phyloP scores from a whole-genome alignment of 2,797 vertebrate genomes.

The Lutjanus argentimaculatus region DNA sequence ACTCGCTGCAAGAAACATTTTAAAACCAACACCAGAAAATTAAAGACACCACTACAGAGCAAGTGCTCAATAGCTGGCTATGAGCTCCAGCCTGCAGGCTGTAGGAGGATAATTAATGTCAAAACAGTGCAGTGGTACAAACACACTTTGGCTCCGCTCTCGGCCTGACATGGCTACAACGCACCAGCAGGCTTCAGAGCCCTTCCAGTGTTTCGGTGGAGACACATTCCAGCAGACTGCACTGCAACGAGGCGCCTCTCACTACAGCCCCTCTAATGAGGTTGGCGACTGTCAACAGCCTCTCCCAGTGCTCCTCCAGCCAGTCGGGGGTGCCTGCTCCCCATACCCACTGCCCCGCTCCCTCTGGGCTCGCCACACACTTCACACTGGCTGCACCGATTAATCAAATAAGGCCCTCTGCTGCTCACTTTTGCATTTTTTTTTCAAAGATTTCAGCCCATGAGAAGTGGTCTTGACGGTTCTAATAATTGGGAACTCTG shows the following conservation, averaged over 20 bases:
- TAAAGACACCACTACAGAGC: constrained; percentile 33
- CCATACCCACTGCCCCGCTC: constrained; percentile 58
- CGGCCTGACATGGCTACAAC: constrained; percentile 75
- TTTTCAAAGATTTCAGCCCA: constrained; percentile 54
- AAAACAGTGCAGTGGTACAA: constrained; percentile 78
- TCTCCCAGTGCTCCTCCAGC: constrained; percentile 61
- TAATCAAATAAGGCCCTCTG: constrained; percentile 84
- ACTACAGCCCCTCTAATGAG: constrained; percentile 86
- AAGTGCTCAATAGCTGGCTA: constrained; percentile 52
- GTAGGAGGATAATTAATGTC: constrained; percentile 85
- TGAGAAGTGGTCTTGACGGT: constrained; percentile 67
- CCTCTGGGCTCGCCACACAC: constrained; percentile 76
- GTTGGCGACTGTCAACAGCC: constrained; percentile 86
- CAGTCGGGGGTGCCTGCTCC: constrained; percentile 54
- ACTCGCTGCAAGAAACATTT: constrained; percentile 12
- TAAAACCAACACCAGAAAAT: constrained; percentile 32
- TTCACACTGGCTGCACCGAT: constrained; percentile 82
- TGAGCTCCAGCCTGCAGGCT: constrained; percentile 60
- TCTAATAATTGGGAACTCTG: constrained; percentile 76
- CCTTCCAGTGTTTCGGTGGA: constrained; percentile 75
- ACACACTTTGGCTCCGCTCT: constrained; percentile 71
- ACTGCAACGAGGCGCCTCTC: constrained; percentile 75
- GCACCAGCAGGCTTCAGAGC: constrained; percentile 80
- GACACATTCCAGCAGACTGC: constrained; percentile 85
- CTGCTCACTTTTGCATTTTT: constrained; percentile 67